Conservation (phyloP, 1,140 invertebrate species). For the Coelopa frigida region DNA sequence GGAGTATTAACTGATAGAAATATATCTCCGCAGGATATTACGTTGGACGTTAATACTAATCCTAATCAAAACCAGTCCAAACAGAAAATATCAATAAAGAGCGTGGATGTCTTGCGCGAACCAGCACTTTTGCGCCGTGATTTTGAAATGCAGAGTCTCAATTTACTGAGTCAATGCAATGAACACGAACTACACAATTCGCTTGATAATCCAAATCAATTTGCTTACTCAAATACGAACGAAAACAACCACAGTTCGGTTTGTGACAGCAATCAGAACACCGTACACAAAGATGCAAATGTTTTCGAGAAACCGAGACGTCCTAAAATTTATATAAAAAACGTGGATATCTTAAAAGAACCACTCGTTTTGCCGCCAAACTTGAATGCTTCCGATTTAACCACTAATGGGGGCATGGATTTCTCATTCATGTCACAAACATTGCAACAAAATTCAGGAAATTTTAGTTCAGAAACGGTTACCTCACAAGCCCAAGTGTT, state of each 20-base stretch:
- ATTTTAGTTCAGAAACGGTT: too few species aligned
- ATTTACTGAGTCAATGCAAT: not conserved
- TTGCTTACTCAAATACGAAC: too few species aligned
- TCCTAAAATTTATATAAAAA: slow-evolving; percentile 40
- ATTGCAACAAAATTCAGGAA: slow-evolving; percentile 1
- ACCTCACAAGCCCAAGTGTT: not conserved
- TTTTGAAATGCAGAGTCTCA: slow-evolving; percentile 20
- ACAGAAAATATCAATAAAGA: slow-evolving; percentile 43
- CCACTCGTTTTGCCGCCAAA: slow-evolving; percentile 27
- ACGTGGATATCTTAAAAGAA: slow-evolving; percentile 37
- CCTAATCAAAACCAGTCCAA: slow-evolving; percentile 26
- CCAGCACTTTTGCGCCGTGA: slow-evolving; percentile 30
- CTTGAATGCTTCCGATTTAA: slow-evolving; percentile 8
- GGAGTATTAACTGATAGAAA: too few species aligned
- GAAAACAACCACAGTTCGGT: too few species aligned
- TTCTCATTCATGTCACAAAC: slow-evolving; percentile 17
- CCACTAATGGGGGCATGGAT: slow-evolving; percentile 16
- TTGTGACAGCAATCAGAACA: not conserved
- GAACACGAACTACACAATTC: not conserved
- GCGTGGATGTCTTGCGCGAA: slow-evolving; percentile 37
- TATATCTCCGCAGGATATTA: not conserved
- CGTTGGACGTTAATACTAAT: not conserved
- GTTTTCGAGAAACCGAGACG: slow-evolving; percentile 18
- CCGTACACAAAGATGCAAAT: not conserved
- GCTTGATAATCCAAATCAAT: too few species aligned